phyloP scores from a whole-genome alignment of 2,113 vertebrate species.

The Sardina pilchardus region DNA sequence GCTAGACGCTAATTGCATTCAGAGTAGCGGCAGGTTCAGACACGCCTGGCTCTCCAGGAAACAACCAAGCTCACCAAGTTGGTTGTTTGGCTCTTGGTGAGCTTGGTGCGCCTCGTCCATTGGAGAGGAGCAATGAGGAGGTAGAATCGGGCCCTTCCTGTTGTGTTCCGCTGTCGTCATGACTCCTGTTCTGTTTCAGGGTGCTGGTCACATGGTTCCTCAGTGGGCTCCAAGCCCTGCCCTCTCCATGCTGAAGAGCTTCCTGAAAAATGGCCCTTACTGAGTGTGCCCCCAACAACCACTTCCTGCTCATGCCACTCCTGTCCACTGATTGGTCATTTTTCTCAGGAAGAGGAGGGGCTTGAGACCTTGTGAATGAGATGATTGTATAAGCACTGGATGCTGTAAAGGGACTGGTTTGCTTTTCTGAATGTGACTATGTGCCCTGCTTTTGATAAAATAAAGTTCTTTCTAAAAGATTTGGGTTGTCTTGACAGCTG shows the following conservation, averaged over 20 bases:
- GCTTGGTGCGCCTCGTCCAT: no score
- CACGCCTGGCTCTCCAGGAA: no score
- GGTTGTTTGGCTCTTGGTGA: no score
- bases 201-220: constrained; percentile 80
- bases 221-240: constrained; percentile 77
- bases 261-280: constrained; percentile 63
- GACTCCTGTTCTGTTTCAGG: constrained; percentile 58
- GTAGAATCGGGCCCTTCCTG: no score
- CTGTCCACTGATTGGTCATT: not conserved
- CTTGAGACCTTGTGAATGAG: not conserved
- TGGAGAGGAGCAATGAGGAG: no score
- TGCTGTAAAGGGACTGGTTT: not conserved
- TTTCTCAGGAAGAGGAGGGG: not conserved
- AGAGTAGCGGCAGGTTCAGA: no score
- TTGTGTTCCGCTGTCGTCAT: not conserved
- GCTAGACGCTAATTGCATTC: no score
- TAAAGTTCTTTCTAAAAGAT: not conserved
- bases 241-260: constrained; percentile 73
- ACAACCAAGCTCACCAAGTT: no score
- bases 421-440: not conserved
- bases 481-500: not conserved
- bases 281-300: constrained; percentile 42
- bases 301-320: not conserved
- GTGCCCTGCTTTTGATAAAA: not conserved
- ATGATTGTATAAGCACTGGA: not conserved